These are phyloP conservation scores for Leucophora obtusa DNA, from an alignment of 2,888 invertebrate genomes.

Conservation along the genomic window DNA sequence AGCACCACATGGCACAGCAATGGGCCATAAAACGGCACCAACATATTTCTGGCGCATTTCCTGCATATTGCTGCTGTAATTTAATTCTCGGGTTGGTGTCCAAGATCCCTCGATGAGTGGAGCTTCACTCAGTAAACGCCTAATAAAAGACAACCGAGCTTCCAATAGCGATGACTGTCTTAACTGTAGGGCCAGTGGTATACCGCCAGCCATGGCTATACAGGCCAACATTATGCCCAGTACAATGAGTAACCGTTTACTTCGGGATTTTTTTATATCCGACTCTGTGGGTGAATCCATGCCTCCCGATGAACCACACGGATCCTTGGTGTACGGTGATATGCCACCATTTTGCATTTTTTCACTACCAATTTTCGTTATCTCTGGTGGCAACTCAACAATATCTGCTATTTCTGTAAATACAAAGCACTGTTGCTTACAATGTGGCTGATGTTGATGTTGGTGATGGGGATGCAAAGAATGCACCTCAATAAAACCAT, in stretches of 20 bases:
- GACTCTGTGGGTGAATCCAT: conserved; percentile 69
- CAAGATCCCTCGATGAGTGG: conserved; percentile 81
- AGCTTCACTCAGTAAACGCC: conserved; percentile 80
- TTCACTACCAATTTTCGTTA: conserved; percentile 76
- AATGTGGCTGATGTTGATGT: conserved; percentile 73
- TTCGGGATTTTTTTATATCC: conserved; percentile 68
- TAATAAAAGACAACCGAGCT: conserved; percentile 81
- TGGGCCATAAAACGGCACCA: conserved; percentile 79
- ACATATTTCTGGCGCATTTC: conserved; percentile 80
- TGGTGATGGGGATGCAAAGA: conserved; percentile 75
- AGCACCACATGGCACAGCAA: conserved; percentile 81
- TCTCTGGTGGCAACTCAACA: conserved; percentile 77
- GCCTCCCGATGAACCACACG: conserved; percentile 69
- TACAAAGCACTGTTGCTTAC: conserved; percentile 79
- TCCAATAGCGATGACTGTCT: conserved; percentile 81
- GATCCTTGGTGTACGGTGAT: conserved; percentile 75
- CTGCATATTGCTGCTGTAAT: conserved; percentile 71
- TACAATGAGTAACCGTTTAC: conserved; percentile 74
- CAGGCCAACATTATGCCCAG: conserved; percentile 74
- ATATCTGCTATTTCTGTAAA: conserved; percentile 79
- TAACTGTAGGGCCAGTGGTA: conserved; percentile 81
- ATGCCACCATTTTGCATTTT: conserved; percentile 76
- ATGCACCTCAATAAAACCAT: conserved; percentile 78
- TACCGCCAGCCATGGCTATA: conserved; percentile 78
- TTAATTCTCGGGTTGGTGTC: conserved; percentile 71